Evolutionary conservation across 2,113 vertebrate genomes (phyloP).

Genomic region (Lucifuga dentata): DNA sequence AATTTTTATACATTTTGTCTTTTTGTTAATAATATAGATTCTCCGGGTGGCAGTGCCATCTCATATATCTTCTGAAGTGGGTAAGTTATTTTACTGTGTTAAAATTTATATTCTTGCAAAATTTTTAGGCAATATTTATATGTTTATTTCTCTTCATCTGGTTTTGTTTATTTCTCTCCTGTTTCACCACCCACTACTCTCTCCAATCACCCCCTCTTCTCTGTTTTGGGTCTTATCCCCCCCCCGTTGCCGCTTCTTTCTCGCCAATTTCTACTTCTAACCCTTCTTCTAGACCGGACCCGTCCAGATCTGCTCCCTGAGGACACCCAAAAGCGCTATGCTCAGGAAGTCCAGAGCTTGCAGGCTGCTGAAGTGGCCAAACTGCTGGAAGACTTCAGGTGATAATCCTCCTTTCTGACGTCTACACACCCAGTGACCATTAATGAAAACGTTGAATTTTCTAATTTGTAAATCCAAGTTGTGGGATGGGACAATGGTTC

Average conservation of each 20-base stretch:
- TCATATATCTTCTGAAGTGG: constrained; percentile 53
- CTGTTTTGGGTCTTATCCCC: background rate
- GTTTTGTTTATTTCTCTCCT: background rate
- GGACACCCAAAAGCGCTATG: constrained; percentile 80
- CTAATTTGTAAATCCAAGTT: too few species aligned
- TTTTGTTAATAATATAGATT: constrained; percentile 49
- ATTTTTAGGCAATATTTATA: background rate
- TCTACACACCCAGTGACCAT: too few species aligned
- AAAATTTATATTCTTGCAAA: background rate
- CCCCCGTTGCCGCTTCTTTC: background rate
- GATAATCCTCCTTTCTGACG: background rate
- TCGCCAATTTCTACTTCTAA: background rate
- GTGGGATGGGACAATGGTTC: too few species aligned
- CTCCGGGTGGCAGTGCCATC: constrained; percentile 57
- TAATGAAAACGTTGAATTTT: too few species aligned
- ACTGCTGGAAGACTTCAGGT: constrained; percentile 92
- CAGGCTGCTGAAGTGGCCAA: constrained; percentile 77
- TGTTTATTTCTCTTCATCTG: background rate
- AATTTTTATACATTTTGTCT: constrained; percentile 10
- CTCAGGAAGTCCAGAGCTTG: constrained; percentile 77
- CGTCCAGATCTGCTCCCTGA: constrained; percentile 86
- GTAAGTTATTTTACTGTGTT: constrained; percentile 49
- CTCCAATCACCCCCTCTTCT: background rate
- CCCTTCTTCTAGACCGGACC: constrained; percentile 81
- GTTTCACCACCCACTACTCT: background rate